phyloP scores from a whole-genome alignment of 2,113 vertebrate genomes.

The Ochotona princeps region DNA sequence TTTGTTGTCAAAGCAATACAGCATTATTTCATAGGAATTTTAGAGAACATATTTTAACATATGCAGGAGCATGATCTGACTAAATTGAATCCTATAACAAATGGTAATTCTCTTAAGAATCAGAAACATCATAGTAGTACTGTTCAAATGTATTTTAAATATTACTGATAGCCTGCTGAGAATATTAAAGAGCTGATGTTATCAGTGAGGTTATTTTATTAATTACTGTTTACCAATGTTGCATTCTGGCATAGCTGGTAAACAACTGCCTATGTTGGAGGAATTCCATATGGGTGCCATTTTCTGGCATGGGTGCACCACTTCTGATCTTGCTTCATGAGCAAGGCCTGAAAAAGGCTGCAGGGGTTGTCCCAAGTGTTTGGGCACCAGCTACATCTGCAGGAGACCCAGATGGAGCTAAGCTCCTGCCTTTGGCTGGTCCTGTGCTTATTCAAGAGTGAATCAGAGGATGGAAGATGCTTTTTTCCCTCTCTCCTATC shows the following conservation, averaged over 20 bases:
- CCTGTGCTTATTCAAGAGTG: too few species aligned
- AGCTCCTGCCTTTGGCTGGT: too few species aligned
- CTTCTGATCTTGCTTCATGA: too few species aligned
- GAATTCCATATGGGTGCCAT: too few species aligned
- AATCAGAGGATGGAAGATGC: too few species aligned
- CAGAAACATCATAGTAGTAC: background rate
- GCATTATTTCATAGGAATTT: constrained; percentile 21
- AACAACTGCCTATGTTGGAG: too few species aligned
- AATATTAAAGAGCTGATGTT: background rate
- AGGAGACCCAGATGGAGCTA: too few species aligned
- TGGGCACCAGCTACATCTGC: too few species aligned
- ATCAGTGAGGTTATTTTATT: background rate
- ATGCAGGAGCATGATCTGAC: background rate
- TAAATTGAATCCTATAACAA: constrained; percentile 9
- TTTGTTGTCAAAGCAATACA: constrained; percentile 48
- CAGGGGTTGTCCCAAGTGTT: too few species aligned
- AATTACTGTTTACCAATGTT: background rate
- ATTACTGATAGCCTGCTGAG: background rate
- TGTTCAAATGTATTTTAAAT: constrained; percentile 53
- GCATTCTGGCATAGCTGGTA: background rate
- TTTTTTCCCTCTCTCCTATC: too few species aligned
- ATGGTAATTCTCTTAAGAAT: background rate
- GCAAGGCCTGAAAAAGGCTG: too few species aligned
- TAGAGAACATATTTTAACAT: constrained; percentile 19
- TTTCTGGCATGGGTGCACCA: too few species aligned